Base-by-base conservation (phyloP, 2,797 vertebrate species). In the Triplophysa bombifrons region DNA sequence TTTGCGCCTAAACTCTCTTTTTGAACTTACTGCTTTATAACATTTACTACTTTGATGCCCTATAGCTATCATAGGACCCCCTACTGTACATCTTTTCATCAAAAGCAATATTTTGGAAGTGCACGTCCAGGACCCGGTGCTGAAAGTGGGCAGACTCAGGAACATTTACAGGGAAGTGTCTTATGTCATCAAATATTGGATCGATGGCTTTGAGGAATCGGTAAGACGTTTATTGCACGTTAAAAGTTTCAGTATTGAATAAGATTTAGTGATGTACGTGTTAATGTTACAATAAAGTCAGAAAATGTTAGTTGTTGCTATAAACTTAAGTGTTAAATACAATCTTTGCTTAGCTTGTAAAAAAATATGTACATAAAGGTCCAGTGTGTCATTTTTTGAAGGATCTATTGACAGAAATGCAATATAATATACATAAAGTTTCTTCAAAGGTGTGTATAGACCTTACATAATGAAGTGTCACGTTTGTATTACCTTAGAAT, bases 1-100 rank as follows among this genome's bases (percentile, higher is more conserved):
- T 4, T 8, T 65, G 8, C 3, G 0, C 30, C 30, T 30, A 4
- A 30, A 30, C 30, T 30, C 30, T 30, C 30, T 30, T 30, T 30
- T 4, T 30, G 8, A 34, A 19, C 7, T 63, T 9, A 60, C 11
- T 60, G 14, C 10, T 34, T 2, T 19, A 17, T 34, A 19, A 65
- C 9, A 13, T 11, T 65, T 61, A 53, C 8, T 48, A 3, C 7
- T 56, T 72, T 44, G 2, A 25, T 73, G 17, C 38, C 27, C 19
- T 72, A 12, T 67, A 80, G 77, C 70, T 58, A 58, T 51, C 61
- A 73, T 80, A 50, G 77, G 77, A 80, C 61, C 77, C 1, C 77
- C 77, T 58, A 22, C 69, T 58, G 70, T 73, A 10, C 20, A 12
- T 66, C 38, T 80, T 17, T 41, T 19, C 38, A 67, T 73, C 51